Conservation (phyloP, 2,113 vertebrate genomes). For the Prochilodus magdalenae region DNA sequence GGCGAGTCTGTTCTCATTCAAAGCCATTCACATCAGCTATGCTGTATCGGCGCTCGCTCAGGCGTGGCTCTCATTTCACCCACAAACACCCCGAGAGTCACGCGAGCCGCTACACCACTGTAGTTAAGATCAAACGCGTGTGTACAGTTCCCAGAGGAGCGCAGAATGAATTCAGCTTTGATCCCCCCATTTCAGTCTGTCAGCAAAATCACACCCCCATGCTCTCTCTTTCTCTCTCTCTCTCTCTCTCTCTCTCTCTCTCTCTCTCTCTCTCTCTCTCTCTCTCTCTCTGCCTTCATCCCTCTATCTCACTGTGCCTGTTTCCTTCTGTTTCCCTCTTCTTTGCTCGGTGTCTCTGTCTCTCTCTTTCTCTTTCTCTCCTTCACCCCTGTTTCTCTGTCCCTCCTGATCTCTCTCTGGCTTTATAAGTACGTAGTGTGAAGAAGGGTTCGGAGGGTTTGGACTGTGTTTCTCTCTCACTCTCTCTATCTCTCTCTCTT, state of each 20-base stretch:
- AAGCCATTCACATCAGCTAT: constrained; percentile 31
- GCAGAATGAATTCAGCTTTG: constrained; percentile 34
- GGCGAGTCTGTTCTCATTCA: not conserved
- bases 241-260: constrained; percentile 1
- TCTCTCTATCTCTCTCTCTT: too few relatives aligned
- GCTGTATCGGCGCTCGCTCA: constrained; percentile 27
- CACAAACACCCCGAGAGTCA: constrained; percentile 25
- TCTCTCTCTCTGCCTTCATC: too few relatives aligned
- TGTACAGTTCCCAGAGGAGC: constrained; percentile 22
- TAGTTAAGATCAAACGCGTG: constrained; percentile 47
- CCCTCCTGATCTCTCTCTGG: not conserved
- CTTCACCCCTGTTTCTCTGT: not conserved
- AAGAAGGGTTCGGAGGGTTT: too few relatives aligned
- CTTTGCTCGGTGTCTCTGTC: too few relatives aligned
- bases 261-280: too few relatives aligned
- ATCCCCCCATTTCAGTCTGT: constrained; percentile 44
- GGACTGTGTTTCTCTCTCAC: too few relatives aligned
- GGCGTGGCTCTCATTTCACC: constrained; percentile 24
- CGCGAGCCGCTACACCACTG: constrained; percentile 12
- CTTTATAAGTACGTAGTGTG: too few relatives aligned
- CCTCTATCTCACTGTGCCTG: too few relatives aligned
- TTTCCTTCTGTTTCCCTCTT: too few relatives aligned
- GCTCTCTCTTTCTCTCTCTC: not conserved
- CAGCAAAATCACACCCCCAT: constrained; percentile 34
- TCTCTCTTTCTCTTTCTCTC: too few relatives aligned